A percentile compares a stretch with the other conserved stretches of the same genome.
These are phyloP conservation scores for Trachelus stipa DNA, from an alignment of 2,888 invertebrate genomes.

Conservation along the genomic window DNA sequence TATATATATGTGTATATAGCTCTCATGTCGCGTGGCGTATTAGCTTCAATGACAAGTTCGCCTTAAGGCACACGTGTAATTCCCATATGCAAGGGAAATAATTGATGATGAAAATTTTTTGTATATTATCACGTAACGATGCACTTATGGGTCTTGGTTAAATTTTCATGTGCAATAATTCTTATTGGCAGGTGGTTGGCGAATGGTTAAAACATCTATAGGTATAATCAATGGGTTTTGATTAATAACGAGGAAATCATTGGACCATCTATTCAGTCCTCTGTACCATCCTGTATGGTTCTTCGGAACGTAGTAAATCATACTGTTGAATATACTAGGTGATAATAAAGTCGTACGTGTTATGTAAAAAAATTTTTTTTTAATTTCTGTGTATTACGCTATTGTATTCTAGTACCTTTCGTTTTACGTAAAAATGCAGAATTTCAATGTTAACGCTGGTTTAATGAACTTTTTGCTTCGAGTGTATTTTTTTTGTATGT, in stretches of 20 bases:
- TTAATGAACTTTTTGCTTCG: neutral
- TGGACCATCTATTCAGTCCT: neutral
- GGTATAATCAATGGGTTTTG: slow-evolving; percentile 43
- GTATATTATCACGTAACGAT: neutral
- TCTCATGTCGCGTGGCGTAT: neutral
- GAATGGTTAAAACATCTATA: neutral
- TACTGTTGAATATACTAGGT: neutral
- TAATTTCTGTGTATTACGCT: neutral
- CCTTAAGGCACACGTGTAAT: neutral
- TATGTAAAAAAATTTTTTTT: neutral
- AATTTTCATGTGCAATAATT: neutral
- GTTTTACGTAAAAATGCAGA: neutral
- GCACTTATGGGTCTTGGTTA: neutral
- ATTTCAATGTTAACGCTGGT: neutral
- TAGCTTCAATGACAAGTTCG: neutral
- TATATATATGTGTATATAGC: neutral
- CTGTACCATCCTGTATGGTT: neutral
- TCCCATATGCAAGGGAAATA: slow-evolving; percentile 28
- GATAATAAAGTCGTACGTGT: slow-evolving; percentile 29
- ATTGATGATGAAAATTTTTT: slow-evolving; percentile 14
- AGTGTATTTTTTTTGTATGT: neutral
- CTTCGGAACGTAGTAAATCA: neutral
- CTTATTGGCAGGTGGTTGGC: neutral
- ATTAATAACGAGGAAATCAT: slow-evolving; percentile 52
- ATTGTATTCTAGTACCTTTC: neutral